phyloP scores from a whole-genome alignment of 2,888 invertebrate species.

The Sesamia inferens region DNA sequence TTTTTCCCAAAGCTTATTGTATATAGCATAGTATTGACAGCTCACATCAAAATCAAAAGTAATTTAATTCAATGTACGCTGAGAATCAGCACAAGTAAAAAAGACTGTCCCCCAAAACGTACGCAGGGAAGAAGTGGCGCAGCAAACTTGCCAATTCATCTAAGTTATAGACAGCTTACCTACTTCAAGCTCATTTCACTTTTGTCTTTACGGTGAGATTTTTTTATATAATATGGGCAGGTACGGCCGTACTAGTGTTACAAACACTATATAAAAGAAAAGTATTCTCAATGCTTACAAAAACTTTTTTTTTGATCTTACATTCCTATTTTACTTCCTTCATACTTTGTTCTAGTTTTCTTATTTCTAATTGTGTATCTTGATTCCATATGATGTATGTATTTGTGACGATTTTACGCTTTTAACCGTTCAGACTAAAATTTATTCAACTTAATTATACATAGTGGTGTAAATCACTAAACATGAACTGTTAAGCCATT shows the following conservation, averaged over 20 bases:
- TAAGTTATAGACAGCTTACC: no score
- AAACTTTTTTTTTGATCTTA: background rate
- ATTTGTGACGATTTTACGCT: background rate
- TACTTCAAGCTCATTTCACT: background rate
- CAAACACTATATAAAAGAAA: background rate
- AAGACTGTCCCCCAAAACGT: no score
- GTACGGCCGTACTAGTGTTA: no score
- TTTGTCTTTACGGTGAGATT: no score
- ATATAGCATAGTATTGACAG: no score
- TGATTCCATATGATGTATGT: background rate
- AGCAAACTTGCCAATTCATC: no score
- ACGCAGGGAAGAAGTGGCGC: no score
- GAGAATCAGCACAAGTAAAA: no score
- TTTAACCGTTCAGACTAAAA: background rate
- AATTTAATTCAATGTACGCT: no score
- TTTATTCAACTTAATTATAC: background rate
- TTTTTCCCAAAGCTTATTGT: no score
- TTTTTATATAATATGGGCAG: no score
- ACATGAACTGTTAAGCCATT: constrained; percentile 5
- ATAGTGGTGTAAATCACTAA: constrained; percentile 1
- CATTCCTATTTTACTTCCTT: background rate
- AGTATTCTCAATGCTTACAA: background rate
- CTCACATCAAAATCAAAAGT: no score
- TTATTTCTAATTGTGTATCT: background rate
- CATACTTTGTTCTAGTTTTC: background rate